A percentile compares a stretch with the other conserved stretches of the same genome.
Evolutionary conservation across 1,140 invertebrate genomes (phyloP).

Genomic region (Hermatobates lingyangjiaoensis): DNA sequence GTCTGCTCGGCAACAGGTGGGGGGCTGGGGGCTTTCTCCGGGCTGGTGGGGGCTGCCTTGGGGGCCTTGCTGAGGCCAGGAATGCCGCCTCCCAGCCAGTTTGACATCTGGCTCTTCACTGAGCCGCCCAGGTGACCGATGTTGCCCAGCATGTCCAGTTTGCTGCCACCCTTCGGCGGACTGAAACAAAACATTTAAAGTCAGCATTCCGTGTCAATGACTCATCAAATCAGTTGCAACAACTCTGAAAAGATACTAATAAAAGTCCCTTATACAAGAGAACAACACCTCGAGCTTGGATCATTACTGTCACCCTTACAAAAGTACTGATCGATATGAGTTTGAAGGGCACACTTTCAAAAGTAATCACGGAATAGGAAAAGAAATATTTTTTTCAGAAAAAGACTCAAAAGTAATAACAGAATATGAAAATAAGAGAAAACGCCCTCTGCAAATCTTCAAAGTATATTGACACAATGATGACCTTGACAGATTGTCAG

Average conservation of each 20-base stretch:
- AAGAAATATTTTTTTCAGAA: no score
- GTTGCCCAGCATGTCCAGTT: slow-evolving; percentile 56
- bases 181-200: slow-evolving; percentile 25
- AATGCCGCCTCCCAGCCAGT: slow-evolving; percentile 54
- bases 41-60: slow-evolving; percentile 22
- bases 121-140: slow-evolving; percentile 9
- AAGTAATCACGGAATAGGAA: no score
- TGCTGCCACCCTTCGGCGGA: slow-evolving; percentile 45
- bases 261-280: neutral
- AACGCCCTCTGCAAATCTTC: no score
- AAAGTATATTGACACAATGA: no score
- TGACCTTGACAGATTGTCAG: no score
- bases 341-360: no score
- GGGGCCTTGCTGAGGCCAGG: slow-evolving; percentile 36
- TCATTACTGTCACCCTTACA: no score
- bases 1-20: slow-evolving; percentile 20
- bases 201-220: neutral
- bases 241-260: neutral
- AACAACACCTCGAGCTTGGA: neutral
- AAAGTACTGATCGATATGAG: no score
- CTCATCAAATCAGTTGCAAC: slow-evolving; percentile 1
- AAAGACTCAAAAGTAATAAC: no score
- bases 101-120: slow-evolving; percentile 44
- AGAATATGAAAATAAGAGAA: no score
- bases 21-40: slow-evolving; percentile 10